Evolutionary conservation across 2,797 vertebrate genomes (phyloP).

Genomic region (Clarias platycephalus): DNA sequence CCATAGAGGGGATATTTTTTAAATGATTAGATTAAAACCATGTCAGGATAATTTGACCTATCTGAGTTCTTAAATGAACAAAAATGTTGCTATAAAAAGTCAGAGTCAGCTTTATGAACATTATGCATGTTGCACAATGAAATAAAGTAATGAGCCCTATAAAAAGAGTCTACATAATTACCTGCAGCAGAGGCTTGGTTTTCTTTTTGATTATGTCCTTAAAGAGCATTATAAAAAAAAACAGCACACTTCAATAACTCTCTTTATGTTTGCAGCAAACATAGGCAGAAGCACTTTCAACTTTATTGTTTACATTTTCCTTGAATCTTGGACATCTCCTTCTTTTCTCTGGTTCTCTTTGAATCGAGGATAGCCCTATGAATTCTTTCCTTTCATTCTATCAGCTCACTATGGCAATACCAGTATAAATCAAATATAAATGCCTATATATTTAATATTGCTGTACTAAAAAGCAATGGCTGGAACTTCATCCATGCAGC

Average conservation of each 20-base stretch:
- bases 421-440: too few species aligned
- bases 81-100: background rate
- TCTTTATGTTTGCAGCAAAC: background rate
- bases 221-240: background rate
- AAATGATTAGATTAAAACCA: background rate
- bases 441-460: too few species aligned
- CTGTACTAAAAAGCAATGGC: background rate
- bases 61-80: background rate
- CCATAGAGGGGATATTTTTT: background rate
- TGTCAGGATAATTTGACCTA: background rate
- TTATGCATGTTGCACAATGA: background rate
- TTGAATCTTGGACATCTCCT: background rate
- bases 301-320: background rate
- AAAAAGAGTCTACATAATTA: constrained; percentile 29
- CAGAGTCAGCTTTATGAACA: background rate
- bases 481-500: background rate
- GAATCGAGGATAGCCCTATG: background rate
- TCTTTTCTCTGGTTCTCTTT: background rate
- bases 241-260: background rate
- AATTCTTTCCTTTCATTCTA: too few species aligned
- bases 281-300: background rate
- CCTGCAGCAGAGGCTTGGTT: background rate
- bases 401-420: too few species aligned
- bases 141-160: constrained; percentile 13
- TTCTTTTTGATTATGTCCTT: constrained; percentile 12